A percentile compares a stretch with the other conserved stretches of the same genome.
These are phyloP conservation scores for Neosilurus hyrtlii DNA, from an alignment of 2,797 vertebrate genomes.

Conservation along the genomic window DNA sequence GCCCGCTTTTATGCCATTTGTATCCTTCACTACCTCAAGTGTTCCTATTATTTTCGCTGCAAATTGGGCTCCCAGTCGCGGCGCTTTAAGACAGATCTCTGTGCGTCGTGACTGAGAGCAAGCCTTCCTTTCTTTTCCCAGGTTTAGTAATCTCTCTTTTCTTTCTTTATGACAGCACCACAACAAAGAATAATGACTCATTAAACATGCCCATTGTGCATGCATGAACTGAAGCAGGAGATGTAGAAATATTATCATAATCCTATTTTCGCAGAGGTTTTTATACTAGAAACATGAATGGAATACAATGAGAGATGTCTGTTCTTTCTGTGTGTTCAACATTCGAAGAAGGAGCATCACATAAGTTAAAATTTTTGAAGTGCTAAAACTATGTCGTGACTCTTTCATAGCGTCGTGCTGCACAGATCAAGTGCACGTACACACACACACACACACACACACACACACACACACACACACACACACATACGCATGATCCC, in stretches of 20 bases:
- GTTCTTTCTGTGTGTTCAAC: background rate
- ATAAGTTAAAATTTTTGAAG: background rate
- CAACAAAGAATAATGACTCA: constrained; percentile 37
- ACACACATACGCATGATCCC: background rate
- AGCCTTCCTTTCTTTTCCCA: constrained; percentile 19
- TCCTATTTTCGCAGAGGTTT: constrained; percentile 1
- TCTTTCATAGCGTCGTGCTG: background rate
- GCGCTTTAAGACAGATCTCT: constrained; percentile 13
- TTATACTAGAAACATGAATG: constrained; percentile 16
- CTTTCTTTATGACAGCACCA: background rate
- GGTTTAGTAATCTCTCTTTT: constrained; percentile 4
- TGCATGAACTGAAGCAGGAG: background rate
- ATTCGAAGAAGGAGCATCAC: background rate
- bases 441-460: background rate
- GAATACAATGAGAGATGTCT: constrained; percentile 1
- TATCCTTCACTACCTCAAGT: constrained; percentile 20
- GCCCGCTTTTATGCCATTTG: constrained; percentile 9
- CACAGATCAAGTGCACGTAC: background rate
- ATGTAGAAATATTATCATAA: constrained; percentile 38
- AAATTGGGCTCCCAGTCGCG: constrained; percentile 4
- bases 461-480: background rate
- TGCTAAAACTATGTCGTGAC: background rate
- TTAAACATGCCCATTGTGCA: constrained; percentile 30
- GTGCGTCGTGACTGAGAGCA: background rate
- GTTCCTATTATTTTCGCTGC: constrained; percentile 27